Percentiles rank a stretch among this genome's conserved stretches.
phyloP scores from a whole-genome alignment of 2,113 vertebrate genomes.

The Phrynosoma blainvillii region DNA sequence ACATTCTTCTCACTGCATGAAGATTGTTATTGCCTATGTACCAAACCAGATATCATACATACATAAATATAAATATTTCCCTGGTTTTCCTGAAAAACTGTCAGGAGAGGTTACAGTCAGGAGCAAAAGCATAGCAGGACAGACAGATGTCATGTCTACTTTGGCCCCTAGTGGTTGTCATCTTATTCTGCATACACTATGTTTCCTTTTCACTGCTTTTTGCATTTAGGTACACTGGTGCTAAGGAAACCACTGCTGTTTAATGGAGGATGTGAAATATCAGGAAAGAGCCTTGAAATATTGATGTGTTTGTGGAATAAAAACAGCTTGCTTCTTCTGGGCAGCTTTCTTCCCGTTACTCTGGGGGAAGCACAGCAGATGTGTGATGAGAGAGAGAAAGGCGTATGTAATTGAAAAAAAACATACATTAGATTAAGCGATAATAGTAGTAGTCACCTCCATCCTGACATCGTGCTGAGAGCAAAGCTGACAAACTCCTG shows the following conservation, averaged over 20 bases:
- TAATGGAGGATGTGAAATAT: slow-evolving; percentile 46
- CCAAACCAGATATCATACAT: not conserved
- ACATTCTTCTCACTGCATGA: not conserved
- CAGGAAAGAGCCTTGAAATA: slow-evolving; percentile 41
- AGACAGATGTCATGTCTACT: not conserved
- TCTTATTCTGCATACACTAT: slow-evolving; percentile 23
- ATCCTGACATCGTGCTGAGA: slow-evolving; percentile 13
- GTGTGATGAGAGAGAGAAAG: slow-evolving; percentile 39
- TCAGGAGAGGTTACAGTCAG: not conserved
- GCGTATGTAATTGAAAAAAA: slow-evolving; percentile 53
- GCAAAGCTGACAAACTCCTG: slow-evolving; percentile 39
- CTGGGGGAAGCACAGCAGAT: slow-evolving; percentile 32
- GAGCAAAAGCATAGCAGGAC: not conserved
- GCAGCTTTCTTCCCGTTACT: slow-evolving; percentile 41
- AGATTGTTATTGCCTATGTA: not conserved
- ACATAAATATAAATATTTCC: not conserved
- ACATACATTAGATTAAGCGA: slow-evolving; percentile 19
- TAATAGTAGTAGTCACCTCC: slow-evolving; percentile 34
- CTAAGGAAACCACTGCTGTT: slow-evolving; percentile 38
- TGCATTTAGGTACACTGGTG: slow-evolving; percentile 31
- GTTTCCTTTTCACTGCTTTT: slow-evolving; percentile 12
- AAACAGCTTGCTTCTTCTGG: slow-evolving; percentile 43
- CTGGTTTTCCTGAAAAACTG: not conserved
- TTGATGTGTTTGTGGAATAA: slow-evolving; percentile 28
- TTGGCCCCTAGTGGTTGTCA: not conserved